Evolutionary conservation across 2,113 vertebrate species (phyloP), one percentile per base, ranked within the genome.

Genomic region (Amphiprion ocellaris): DNA sequence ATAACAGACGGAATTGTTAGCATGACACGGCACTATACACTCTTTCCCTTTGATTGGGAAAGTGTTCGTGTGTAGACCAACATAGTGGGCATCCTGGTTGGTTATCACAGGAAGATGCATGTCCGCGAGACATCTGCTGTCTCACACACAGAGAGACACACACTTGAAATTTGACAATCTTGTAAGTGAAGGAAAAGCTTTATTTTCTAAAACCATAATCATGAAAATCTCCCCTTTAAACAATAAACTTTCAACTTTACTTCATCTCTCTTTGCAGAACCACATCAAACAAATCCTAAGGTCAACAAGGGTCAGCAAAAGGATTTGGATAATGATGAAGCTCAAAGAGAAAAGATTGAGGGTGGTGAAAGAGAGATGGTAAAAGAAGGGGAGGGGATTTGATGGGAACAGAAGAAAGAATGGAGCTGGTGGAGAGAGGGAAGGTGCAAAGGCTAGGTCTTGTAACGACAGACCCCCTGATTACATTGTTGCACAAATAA

Each of bases 401-500:
- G 84, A 82, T 61, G 77, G 82, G 72, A 87, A 85, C n/a, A 79
- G 75, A 81, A 62, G 70, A 76, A 73, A 79, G 79, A 83, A 79
- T 69, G 66, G 74, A 50, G 78, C 79, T 72, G 74, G 55, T 19
- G 30, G 54, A 64, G 72, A 62, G 79, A 71, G 80, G 74, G 65
- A 89, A 91, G 90, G 91, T 93, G 92, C 87, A 93, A 89, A 87
- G 85, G 82, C 81, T 82, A 71, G 81, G 83, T 55, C 80, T 80
- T 76, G 69, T 86, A 90, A 87, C 69, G 74, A 66, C 85, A 77
- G 79, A 81, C 78, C 85, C 84, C 79, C 88, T 89, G 91, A 92
- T 93, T 93, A 89, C 87, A 87, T 89, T 87, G 84, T 89, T 93
- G 85, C 85, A 85, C 86, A 93, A 94, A 94, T 93, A 92, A 94